Evolutionary conservation across 92 coral and sea anemone species (phyloP).

Genomic region (Palythoa grandiflora): DNA sequence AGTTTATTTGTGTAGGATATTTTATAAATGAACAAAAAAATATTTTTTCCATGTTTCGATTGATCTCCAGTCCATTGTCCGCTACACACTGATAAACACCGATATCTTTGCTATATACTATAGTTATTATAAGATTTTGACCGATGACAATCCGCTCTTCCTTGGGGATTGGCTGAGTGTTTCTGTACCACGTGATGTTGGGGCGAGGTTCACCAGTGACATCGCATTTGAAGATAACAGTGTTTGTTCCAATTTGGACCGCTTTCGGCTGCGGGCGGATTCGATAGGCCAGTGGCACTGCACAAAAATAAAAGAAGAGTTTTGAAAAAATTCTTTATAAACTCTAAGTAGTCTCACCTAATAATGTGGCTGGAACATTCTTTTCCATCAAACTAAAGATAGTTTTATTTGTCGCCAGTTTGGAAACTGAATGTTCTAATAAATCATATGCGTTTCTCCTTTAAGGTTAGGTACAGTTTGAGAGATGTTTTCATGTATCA

Average conservation of each 20-base stretch:
- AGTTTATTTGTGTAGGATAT: too few relatives aligned
- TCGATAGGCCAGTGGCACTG: slow-evolving; percentile 82
- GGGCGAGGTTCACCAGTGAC: slow-evolving; percentile 90
- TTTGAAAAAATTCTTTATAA: not conserved
- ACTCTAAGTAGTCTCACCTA: too few relatives aligned
- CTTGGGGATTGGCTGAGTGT: slow-evolving; percentile 64
- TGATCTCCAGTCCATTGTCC: slow-evolving; percentile 83
- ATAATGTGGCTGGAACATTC: too few relatives aligned
- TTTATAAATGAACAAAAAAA: too few relatives aligned
- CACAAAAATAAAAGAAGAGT: not conserved
- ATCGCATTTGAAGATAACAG: slow-evolving; percentile 76
- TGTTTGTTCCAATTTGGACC: slow-evolving; percentile 46
- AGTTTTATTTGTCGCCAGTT: too few relatives aligned
- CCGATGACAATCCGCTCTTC: slow-evolving; percentile 67
- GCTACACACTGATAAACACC: slow-evolving; percentile 97
- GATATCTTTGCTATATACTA: slow-evolving; percentile 74
- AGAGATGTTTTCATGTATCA: too few relatives aligned
- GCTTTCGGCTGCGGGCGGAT: slow-evolving; percentile 77
- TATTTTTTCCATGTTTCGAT: slow-evolving; percentile 9
- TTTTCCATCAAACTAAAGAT: too few relatives aligned
- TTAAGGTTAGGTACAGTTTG: too few relatives aligned
- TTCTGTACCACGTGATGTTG: slow-evolving; percentile 90
- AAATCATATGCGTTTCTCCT: too few relatives aligned
- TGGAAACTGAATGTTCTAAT: too few relatives aligned
- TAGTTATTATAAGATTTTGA: slow-evolving; percentile 65